Conservation (phyloP, 2,113 vertebrate species). For the Pachycephala philippinensis region DNA sequence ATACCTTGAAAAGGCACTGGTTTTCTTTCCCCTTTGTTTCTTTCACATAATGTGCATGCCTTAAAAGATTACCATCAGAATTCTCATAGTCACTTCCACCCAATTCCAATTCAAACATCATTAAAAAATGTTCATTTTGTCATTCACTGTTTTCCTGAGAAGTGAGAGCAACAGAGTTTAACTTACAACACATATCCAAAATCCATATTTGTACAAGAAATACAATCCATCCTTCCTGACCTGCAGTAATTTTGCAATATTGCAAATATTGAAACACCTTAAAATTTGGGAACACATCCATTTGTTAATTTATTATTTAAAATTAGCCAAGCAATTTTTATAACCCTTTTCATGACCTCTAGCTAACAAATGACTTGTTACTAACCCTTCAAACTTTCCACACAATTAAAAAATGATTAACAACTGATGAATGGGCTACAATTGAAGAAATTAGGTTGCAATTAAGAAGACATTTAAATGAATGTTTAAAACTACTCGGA, state of each 20-base stretch:
- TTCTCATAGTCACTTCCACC: background rate
- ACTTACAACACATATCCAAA: background rate
- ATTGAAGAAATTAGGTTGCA: slow-evolving; percentile 64
- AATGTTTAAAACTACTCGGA: slow-evolving; percentile 58
- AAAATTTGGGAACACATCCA: background rate
- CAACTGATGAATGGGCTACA: slow-evolving; percentile 62
- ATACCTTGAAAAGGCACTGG: background rate
- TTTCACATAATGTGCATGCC: background rate
- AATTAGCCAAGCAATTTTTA: slow-evolving; percentile 59
- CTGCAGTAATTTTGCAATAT: background rate
- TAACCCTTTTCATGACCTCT: slow-evolving; percentile 59
- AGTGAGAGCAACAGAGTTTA: background rate
- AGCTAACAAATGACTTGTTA: slow-evolving; percentile 68
- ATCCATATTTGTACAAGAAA: background rate
- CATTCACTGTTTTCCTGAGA: background rate
- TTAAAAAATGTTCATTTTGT: background rate
- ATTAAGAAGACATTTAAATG: slow-evolving; percentile 64
- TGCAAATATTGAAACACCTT: background rate
- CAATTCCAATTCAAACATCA: background rate
- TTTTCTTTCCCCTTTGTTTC: background rate
- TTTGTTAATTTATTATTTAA: slow-evolving; percentile 57
- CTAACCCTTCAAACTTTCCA: slow-evolving; percentile 67
- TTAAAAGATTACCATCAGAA: background rate
- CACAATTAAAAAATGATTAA: slow-evolving; percentile 71
- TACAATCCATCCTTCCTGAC: background rate